Base-by-base conservation (phyloP, 2,888 invertebrate species). In the Catocala sponsa region DNA sequence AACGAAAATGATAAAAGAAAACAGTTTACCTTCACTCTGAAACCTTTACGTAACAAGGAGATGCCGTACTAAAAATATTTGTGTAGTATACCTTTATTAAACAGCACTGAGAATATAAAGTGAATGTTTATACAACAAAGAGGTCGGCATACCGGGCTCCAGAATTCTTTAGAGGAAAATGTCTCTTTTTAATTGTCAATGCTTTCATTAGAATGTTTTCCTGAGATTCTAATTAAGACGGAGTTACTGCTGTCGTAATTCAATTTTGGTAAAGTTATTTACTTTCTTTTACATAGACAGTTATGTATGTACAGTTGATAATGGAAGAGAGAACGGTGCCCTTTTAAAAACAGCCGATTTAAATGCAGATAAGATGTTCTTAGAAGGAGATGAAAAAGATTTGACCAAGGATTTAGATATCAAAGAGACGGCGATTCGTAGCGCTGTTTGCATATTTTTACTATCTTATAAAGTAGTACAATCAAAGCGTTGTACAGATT, bases 151-250 rank as follows among this genome's bases (percentile, higher is more conserved):
- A 48, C 10, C 47, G n/a, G n/a, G 2, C 50, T 50, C 50, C 35
- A 38, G 9, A 12, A 35, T 50, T 33, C 33, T 11, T 35, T 50
- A 5, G 1, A 35, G 15, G 50, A 50, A 50, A 50, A 50, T 50
- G 35, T 50, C 6, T 50, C 35, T 12, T 35, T 9, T 35, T 50
- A 50, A 33, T 56, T 55, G 55, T 53, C 46, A 43, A 58, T 41
- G 53, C 5, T 50, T 59, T 62, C 44, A 57, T 57, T 49, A 57
- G n/a, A 70, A 54, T 65, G 57, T 56, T 59, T 69, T 52, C 54
- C 51, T 35, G 35, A 33, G 25, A 46, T 43, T 51, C 12, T 62
- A 57, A 70, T 66, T 59, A 67, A 59, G 48, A 38, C 11, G 9
- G 4, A 9, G 46, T 7, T 46, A 13, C 48, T 60, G 4, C 54